A percentile compares a stretch with the other conserved stretches of the same genome.
Conservation (phyloP, 2,888 invertebrate genomes). For the Synanthedon andrenaeformis region DNA sequence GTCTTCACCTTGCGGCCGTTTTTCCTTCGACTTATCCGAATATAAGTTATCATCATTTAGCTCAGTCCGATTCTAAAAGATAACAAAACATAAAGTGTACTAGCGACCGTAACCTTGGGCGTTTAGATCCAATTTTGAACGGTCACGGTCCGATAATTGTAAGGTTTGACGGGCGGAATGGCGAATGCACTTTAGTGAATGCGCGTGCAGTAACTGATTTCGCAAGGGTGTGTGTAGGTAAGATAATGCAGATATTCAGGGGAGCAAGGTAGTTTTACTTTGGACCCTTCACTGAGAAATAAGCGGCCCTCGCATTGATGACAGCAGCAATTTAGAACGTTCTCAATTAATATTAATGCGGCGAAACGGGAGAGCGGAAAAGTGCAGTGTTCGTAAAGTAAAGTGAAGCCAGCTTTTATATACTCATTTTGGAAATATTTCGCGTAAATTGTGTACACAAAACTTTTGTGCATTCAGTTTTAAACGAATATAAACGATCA, state of each 20-base stretch:
- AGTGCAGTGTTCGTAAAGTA: not conserved
- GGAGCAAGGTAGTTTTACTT: conserved; percentile 17
- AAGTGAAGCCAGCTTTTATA: too few species aligned
- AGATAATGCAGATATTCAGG: conserved; percentile 64
- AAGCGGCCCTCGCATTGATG: conserved; percentile 38
- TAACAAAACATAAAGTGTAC: conserved; percentile 2
- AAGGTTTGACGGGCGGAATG: conserved; percentile 51
- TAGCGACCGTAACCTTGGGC: conserved; percentile 7
- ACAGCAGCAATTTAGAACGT: conserved; percentile 54
- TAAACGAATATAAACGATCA: conserved; percentile 59
- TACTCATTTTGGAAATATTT: too few species aligned
- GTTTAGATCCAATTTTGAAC: conserved; percentile 12
- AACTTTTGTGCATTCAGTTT: conserved; percentile 14
- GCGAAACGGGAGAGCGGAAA: conserved; percentile 10
- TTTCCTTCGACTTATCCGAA: conserved; percentile 12
- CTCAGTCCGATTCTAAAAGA: conserved; percentile 19
- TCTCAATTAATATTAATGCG: conserved; percentile 59
- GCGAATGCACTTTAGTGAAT: conserved; percentile 64
- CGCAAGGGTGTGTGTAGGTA: conserved; percentile 50
- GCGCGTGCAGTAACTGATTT: conserved; percentile 55
- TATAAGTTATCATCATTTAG: conserved; percentile 52
- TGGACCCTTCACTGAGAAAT: conserved; percentile 20
- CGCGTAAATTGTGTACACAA: not conserved
- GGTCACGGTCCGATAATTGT: conserved; percentile 26
- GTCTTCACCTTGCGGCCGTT: conserved; percentile 7